Conservation (phyloP, 1,140 invertebrate genomes). For the Cardiocondyla obscurior region DNA sequence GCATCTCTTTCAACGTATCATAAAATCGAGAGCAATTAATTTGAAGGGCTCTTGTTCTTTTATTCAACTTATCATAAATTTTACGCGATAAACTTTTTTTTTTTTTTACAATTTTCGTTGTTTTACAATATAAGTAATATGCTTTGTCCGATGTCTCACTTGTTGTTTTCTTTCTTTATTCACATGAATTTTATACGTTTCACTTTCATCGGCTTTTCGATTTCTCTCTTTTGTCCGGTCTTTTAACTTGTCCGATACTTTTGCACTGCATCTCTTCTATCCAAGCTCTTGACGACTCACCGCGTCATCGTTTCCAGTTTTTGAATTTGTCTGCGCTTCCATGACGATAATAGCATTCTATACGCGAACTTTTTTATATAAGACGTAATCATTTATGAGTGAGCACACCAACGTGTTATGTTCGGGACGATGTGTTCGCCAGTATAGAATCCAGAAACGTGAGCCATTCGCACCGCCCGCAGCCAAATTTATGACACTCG, state of each 20-base stretch:
- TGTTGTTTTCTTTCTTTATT: too few relatives aligned
- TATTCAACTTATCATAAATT: not conserved
- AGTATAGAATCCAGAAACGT: constrained; percentile 12
- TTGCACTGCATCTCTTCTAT: not conserved
- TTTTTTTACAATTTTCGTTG: not conserved
- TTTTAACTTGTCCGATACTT: not conserved
- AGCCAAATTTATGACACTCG: constrained; percentile 24
- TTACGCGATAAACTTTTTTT: not conserved
- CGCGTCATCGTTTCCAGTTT: constrained; percentile 43
- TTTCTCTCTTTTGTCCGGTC: not conserved
- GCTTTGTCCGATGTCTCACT: not conserved
- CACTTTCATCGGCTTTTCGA: not conserved
- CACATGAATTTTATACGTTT: not conserved
- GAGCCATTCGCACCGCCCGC: not conserved
- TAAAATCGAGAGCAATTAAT: not conserved
- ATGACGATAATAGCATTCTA: constrained; percentile 60
- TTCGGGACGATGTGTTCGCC: constrained; percentile 11
- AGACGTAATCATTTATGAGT: constrained; percentile 68
- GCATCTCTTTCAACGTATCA: not conserved
- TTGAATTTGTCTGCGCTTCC: constrained; percentile 28
- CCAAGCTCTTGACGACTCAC: too few relatives aligned
- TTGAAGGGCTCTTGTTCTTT: not conserved
- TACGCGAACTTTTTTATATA: constrained; percentile 45
- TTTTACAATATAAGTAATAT: not conserved
- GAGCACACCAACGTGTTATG: constrained; percentile 25